Evolutionary conservation across 2,113 vertebrate species (phyloP), one percentile per base, ranked within the genome.

Genomic region (Paracyprichromis sp.): DNA sequence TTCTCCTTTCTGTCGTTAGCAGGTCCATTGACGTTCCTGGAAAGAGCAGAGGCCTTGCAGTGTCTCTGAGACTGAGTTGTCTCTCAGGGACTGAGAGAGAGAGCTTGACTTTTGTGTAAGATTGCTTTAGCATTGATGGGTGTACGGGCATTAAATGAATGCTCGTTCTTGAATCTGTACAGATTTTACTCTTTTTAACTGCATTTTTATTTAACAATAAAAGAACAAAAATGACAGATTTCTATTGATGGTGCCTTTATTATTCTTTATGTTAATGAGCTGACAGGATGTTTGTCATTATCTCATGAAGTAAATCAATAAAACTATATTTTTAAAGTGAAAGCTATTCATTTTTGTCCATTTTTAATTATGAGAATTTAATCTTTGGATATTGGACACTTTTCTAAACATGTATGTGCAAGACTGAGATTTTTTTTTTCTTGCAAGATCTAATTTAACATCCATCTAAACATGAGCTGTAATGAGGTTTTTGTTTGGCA

Each of bases 11-110:
- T 54, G 2, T 90, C 19, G 43, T 82, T 4, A 12, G 57, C 90
- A 93, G 92, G 84, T 89, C 57, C n/a, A 14, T 13, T 86, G 50
- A 86, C 21, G 57, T n/a, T 83, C 16, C 59, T 52, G 87, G 87
- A 86, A 83, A 86, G 73, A 73, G 50, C 78, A 91, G 83, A 84
- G 92, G 79, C 63, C 56, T 34, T 11, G 76, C 59, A n/a, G 59
- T 34, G 66, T 84, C 83, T 84, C 80, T 86, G 80, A 89, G 61
- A 59, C 38, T 1, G 56, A 43, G 56, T 45, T 4, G 1, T 21
- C 6, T 76, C 8, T 73, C 63, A 21, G 4, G 1, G 69, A 45
- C 4, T 29, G 53, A 29, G 53, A 31, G 26, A 26, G 12, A 82
- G 40, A 8, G n/a, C 14, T 26, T 31, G 24, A 78, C 26, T 50